Evolutionary conservation across 2,888 invertebrate species (phyloP), one percentile per base, ranked within the genome.

Genomic region (Polietes domitor): DNA sequence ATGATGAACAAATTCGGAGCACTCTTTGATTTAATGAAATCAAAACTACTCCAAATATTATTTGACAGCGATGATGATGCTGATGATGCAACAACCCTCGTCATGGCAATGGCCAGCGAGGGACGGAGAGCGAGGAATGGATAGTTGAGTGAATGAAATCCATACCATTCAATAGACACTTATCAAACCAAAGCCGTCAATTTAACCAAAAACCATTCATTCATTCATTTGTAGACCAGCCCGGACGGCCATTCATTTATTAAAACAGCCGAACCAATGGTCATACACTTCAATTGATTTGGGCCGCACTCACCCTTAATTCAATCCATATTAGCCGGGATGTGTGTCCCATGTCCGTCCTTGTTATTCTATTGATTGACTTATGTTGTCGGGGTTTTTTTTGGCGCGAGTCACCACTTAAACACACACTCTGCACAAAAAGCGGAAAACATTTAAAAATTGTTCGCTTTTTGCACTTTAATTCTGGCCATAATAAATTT

Each of bases 161-260:
- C 68, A 68, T 68, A 21, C 68, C 43, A 68, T 68, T 43, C 68
- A 68, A 68, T 43, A 21, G 43, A 43, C 43, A 68, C 68, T 43
- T 68, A 68, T 15, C 24, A 68, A 58, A 26, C 43, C 43, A 24
- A 26, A 19, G 37, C 50, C 50, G 12, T 53, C 19, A 7, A 41
- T 12, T 10, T 10, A 41, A 41, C 41, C 41, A 12, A 41, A 4
- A 12, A n/a, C 47, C 53, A 55, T 19, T 9, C 53, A 19, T 19
- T 55, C 53, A 55, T 55, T 2, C 50, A 17, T 3, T 32, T 7
- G 32, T 32, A 32, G 12, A 37, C 37, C 37, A 9, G 6, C 47
- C 32, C 2, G 3, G n/a, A n/a, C n/a, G 17, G 32, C 41, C 68
- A 24, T 32, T 37, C 37, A 63, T 63, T n/a, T 15, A 15, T 28